Evolutionary conservation across 2,888 invertebrate genomes (phyloP), one percentile per base, ranked within the genome.

Genomic region (Pemphredon lugubris): DNA sequence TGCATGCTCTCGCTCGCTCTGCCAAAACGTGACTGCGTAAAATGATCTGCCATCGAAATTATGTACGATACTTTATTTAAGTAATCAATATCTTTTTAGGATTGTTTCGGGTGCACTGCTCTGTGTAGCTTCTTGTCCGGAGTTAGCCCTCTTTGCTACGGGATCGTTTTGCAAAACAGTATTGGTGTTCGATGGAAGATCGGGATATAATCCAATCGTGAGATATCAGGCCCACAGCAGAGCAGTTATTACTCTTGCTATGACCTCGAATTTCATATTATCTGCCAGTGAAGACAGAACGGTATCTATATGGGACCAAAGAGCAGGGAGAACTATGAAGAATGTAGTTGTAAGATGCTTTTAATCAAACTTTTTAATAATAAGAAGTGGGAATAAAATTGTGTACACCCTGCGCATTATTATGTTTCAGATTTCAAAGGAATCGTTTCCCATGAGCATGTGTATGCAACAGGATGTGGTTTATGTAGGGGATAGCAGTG

Each of bases 251-350:
- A 90, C 81, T 20, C 63, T 90, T 14, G 84, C 82, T 16, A 87
- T 89, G 86, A 85, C 80, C 67, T 82, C 86, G n/a, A 89, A 91
- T 72, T 90, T 91, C 83, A 88, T 93, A 66, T 91, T 92, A 34
- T 92, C 93, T 16, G 90, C 92, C 1, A 93, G 93, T 75, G 93
- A 93, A 78, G 93, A 93, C 73, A 92, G 90, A 85, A 92, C 92
- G 2, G 88, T 93, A 70, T 91, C 92, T 26, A 85, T 93, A 34
- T 93, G 91, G 90, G 93, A 93, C 82, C 90, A 90, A 83, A 90
- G 91, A 51, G 91, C 92, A 34, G 90, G 91, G 16, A 91, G 90
- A 83, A 83, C 90, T 4, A 66, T 92, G 60, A 86, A 87, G 64
- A 81, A 77, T 18, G 71, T 87, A 18, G 81, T 68, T 70, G 88